Base-by-base conservation (phyloP, 2,888 invertebrate genomes). In the Steromphala cineraria region DNA sequence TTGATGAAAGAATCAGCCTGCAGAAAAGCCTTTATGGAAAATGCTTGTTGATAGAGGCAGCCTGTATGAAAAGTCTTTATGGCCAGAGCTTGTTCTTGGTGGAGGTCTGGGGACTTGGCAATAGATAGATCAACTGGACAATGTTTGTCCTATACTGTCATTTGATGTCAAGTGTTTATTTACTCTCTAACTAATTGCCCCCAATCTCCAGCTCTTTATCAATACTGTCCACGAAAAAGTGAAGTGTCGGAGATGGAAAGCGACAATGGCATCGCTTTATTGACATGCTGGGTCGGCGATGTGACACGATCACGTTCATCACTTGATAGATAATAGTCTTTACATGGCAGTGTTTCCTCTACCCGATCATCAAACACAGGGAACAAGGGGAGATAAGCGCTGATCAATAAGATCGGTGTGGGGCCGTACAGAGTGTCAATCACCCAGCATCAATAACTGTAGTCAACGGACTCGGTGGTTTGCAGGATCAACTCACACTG, bases 291-390 rank as follows among this genome's bases (percentile, higher is more conserved):
- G 46, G 46, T 46, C 46, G 46, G 46, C 46, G 46, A 46, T 46
- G 46, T 46, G 46, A 46, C 46, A 46, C 10, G 46, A 46, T 46
- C 46, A 46, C 46, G 46, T 46, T 46, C 46, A 46, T 46, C 46
- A 46, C 62, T 62, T 21, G 28, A 62, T 28, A 62, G 62, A 62
- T 62, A 62, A 62, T 62, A 62, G 62, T 62, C 62, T 62, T 62
- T 62, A 62, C 62, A 62, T 62, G 28, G 62, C 62, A 28, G 28
- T 15, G 24, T 28, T 62, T 28, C 62, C 28, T 17, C 28, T 13
- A 28, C 24, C 62, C 62, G 28, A 62, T 62, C 62, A 62, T 62
- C 62, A 62, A 62, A 62, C 62, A 62, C 28, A 24, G 28, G 28
- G 24, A 62, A 28, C 15, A 62, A 62, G 62, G 62, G 28, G 28